These are phyloP conservation scores for Dermatemys mawii DNA, from an alignment of 2,113 vertebrate genomes.

Conservation along the genomic window DNA sequence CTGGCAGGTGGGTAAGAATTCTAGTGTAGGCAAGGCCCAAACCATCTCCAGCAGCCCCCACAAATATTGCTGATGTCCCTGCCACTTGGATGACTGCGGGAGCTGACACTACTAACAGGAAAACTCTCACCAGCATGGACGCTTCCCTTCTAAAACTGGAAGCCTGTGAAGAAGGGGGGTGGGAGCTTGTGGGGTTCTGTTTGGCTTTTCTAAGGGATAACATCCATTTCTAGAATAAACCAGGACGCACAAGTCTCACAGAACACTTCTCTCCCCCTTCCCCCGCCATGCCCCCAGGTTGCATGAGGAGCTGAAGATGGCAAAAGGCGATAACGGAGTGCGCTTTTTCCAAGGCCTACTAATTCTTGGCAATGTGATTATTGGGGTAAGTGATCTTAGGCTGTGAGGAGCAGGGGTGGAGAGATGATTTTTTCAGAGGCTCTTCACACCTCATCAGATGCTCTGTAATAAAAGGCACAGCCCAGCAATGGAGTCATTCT, in stretches of 20 bases:
- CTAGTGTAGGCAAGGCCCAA: background rate
- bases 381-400: slow-evolving; percentile 78
- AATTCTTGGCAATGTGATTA: slow-evolving; percentile 81
- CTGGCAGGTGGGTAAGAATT: background rate
- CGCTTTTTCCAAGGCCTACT: slow-evolving; percentile 79
- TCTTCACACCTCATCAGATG: background rate
- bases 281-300: too few species aligned
- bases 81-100: background rate
- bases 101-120: background rate
- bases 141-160: background rate
- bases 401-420: background rate
- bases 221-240: background rate
- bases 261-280: too few species aligned
- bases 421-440: background rate
- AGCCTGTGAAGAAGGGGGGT: background rate
- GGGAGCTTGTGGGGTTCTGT: background rate
- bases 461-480: background rate
- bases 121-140: background rate
- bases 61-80: background rate
- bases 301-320: slow-evolving; percentile 70
- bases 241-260: too few species aligned
- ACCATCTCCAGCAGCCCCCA: background rate
- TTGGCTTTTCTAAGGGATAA: background rate
- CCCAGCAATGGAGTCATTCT: background rate
- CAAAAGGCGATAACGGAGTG: slow-evolving; percentile 70